Evolutionary conservation across 2,888 invertebrate genomes (phyloP).

Genomic region (Lithophane socia): DNA sequence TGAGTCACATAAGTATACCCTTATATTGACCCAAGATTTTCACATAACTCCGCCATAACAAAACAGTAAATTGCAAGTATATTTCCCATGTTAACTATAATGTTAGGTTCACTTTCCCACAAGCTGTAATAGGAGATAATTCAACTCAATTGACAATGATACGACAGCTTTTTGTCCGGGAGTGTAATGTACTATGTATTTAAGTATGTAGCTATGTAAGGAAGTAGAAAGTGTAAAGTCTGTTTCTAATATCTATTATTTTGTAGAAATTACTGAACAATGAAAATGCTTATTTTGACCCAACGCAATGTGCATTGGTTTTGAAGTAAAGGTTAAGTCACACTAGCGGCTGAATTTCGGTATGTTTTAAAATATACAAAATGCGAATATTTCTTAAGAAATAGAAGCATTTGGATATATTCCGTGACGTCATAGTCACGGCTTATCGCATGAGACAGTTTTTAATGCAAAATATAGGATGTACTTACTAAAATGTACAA

Average conservation of each 20-base stretch:
- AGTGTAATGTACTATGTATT: slow-evolving; percentile 50
- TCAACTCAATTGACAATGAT: slow-evolving; percentile 64
- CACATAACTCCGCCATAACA: slow-evolving; percentile 50
- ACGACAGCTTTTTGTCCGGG: slow-evolving; percentile 63
- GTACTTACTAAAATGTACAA: too few species aligned
- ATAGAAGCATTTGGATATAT: too few species aligned
- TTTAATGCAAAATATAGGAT: too few species aligned
- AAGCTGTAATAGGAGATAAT: slow-evolving; percentile 61
- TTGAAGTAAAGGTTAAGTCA: slow-evolving; percentile 15
- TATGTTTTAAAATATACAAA: background rate
- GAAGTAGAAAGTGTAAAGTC: slow-evolving; percentile 67
- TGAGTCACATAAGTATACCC: slow-evolving; percentile 13
- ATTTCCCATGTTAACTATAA: slow-evolving; percentile 59
- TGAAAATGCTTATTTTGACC: slow-evolving; percentile 27
- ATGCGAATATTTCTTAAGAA: too few species aligned
- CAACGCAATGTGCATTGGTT: slow-evolving; percentile 6
- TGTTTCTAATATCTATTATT: slow-evolving; percentile 59
- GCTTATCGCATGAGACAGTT: too few species aligned
- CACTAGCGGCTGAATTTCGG: background rate
- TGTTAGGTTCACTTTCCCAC: slow-evolving; percentile 59
- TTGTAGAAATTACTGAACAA: slow-evolving; percentile 43
- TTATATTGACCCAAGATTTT: slow-evolving; percentile 51
- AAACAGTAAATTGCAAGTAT: slow-evolving; percentile 44
- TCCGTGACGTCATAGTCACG: too few species aligned
- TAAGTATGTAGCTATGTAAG: slow-evolving; percentile 10